Conservation (phyloP, 2,797 vertebrate species). For the Melanotaenia parkinsoni region DNA sequence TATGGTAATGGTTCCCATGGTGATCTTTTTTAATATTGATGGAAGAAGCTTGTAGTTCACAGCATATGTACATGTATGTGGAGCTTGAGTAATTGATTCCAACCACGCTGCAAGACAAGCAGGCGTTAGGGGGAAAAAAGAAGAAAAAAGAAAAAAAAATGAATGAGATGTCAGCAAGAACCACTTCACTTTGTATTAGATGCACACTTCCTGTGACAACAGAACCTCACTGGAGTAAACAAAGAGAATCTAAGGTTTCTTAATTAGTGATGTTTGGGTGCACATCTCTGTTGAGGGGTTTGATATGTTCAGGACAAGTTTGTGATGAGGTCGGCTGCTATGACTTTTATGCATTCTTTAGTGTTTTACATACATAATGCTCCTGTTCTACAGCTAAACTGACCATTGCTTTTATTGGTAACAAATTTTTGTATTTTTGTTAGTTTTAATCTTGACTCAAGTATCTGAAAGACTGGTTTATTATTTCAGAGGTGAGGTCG, state of each 20-base stretch:
- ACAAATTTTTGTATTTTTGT: too few species aligned
- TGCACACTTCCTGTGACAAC: not conserved
- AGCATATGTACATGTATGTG: not conserved
- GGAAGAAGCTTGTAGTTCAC: not conserved
- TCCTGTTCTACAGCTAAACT: not conserved
- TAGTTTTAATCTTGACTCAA: too few species aligned
- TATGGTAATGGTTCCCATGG: not conserved
- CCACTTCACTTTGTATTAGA: not conserved
- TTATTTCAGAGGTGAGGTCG: not conserved
- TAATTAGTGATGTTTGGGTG: constrained; percentile 28
- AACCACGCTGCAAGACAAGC: not conserved
- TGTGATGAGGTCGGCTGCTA: constrained; percentile 20
- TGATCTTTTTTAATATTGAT: not conserved
- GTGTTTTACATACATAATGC: not conserved
- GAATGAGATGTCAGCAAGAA: not conserved
- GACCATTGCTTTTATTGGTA: not conserved
- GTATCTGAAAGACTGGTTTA: not conserved
- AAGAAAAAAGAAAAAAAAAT: not conserved
- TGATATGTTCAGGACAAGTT: constrained; percentile 43
- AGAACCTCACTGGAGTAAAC: constrained; percentile 13
- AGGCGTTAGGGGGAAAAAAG: not conserved
- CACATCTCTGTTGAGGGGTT: not conserved
- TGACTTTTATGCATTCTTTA: not conserved
- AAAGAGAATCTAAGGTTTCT: constrained; percentile 5
- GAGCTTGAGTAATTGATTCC: not conserved